These are phyloP conservation scores for Ploceus nigricollis DNA, from an alignment of 2,113 vertebrate species.

Conservation along the genomic window DNA sequence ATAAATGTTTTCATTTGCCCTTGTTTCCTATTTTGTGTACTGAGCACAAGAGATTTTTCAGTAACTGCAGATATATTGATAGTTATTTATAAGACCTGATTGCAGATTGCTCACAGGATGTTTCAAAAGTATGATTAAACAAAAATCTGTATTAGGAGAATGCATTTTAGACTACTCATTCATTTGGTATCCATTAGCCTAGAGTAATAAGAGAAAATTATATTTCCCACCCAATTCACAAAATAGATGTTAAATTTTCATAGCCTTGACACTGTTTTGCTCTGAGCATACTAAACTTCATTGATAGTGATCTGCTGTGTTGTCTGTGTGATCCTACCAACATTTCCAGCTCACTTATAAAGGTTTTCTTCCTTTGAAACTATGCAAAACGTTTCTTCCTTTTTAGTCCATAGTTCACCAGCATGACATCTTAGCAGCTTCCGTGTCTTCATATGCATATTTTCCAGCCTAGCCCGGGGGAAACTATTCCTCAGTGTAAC, in stretches of 20 bases:
- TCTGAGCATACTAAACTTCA: background rate
- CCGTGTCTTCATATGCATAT: background rate
- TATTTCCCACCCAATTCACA: background rate
- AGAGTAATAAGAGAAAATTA: background rate
- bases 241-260: background rate
- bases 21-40: background rate
- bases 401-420: background rate
- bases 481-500: background rate
- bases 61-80: background rate
- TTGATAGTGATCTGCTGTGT: background rate
- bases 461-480: background rate
- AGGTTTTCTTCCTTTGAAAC: background rate
- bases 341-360: background rate
- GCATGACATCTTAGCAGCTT: background rate
- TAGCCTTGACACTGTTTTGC: background rate
- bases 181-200: background rate
- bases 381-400: background rate
- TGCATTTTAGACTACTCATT: background rate
- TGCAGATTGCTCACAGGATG: background rate
- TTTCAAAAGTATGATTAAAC: background rate
- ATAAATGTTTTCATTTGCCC: background rate
- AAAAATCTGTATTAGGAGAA: background rate
- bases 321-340: background rate
- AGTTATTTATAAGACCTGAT: background rate
- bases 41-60: background rate